A percentile compares a stretch with the other conserved stretches of the same genome.
These are phyloP conservation scores for Hemitrygon akajei DNA, from an alignment of 2,797 vertebrate species.

Conservation along the genomic window DNA sequence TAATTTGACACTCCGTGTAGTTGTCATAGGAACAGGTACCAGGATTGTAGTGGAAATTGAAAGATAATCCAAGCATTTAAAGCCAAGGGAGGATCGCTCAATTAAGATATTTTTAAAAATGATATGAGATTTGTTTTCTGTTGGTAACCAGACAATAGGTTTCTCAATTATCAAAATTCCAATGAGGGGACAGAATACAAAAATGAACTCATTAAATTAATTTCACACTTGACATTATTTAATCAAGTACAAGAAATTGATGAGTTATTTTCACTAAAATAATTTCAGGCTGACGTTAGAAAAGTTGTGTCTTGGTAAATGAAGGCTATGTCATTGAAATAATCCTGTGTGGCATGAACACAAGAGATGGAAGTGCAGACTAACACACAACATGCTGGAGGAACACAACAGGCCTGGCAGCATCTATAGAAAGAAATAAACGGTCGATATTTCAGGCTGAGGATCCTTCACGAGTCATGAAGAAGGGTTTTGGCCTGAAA, in stretches of 20 bases:
- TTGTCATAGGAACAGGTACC: conserved; percentile 24
- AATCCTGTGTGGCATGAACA: not conserved
- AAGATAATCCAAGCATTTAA: not conserved
- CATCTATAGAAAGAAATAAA: too few species aligned
- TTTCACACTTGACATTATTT: not conserved
- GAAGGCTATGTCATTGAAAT: not conserved
- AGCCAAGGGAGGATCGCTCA: not conserved
- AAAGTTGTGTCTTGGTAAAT: too few species aligned
- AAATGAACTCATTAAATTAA: not conserved
- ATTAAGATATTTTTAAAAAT: not conserved
- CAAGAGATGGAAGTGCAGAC: too few species aligned
- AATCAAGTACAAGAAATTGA: not conserved
- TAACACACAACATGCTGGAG: too few species aligned
- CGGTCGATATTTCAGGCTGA: too few species aligned
- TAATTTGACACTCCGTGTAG: not conserved
- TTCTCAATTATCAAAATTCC: not conserved
- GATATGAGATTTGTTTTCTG: not conserved
- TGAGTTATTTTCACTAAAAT: not conserved
- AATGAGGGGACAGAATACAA: not conserved
- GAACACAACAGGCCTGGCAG: too few species aligned
- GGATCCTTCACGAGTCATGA: too few species aligned
- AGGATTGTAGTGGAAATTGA: not conserved
- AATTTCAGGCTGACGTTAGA: not conserved
- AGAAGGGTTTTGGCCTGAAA: too few species aligned
- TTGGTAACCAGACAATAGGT: not conserved